These are phyloP conservation scores for Dryobates pubescens DNA, from an alignment of 2,797 vertebrate species.

Conservation along the genomic window DNA sequence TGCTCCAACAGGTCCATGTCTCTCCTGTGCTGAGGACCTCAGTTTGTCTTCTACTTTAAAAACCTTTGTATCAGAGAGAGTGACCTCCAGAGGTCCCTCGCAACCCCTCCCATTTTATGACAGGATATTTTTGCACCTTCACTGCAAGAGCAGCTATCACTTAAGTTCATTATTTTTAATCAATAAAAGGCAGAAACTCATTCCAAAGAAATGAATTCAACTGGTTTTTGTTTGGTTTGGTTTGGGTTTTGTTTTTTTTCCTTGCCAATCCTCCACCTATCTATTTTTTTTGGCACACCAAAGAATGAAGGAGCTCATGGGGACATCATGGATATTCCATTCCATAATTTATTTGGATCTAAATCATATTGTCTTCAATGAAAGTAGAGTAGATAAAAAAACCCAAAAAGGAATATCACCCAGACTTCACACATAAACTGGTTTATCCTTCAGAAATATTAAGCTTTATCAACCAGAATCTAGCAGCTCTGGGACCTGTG, in stretches of 20 bases:
- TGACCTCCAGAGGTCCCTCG: too few species aligned
- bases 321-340: slow-evolving; percentile 16
- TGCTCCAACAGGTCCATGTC: neutral
- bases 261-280: neutral
- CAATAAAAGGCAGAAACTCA: neutral
- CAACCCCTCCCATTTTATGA: too few species aligned
- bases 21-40: neutral
- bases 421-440: slow-evolving; percentile 17
- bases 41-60: neutral
- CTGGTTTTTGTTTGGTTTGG: too few species aligned
- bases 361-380: neutral
- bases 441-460: slow-evolving; percentile 68
- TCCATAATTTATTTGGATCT: slow-evolving; percentile 49
- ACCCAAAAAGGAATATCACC: slow-evolving; percentile 27
- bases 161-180: slow-evolving; percentile 18
- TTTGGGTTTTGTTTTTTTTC: neutral
- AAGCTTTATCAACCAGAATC: slow-evolving; percentile 71
- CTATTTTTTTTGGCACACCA: neutral
- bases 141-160: neutral
- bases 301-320: neutral
- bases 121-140: neutral
- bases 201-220: slow-evolving; percentile 1
- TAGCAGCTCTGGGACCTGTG: slow-evolving; percentile 29
- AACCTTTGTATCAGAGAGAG: neutral
- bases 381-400: slow-evolving; percentile 51